Evolutionary conservation across 2,888 invertebrate genomes (phyloP), one percentile per base, ranked within the genome.

Genomic region (Horisme vitalbata): DNA sequence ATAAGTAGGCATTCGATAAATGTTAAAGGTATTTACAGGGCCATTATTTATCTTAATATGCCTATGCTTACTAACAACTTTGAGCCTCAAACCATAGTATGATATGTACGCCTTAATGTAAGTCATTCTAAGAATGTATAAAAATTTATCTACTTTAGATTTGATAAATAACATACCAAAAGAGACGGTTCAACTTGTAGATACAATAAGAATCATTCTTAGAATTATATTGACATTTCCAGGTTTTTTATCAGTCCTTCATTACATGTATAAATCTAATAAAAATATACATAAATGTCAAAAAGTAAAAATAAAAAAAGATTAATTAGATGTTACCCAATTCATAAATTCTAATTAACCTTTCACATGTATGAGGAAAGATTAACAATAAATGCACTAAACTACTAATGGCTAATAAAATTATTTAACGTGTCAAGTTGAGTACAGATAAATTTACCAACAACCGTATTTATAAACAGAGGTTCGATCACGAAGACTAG

Each of bases 1-100:
- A 76, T 66, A 69, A 57, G 65, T 64, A 63, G 61, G 75, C 87
- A 83, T 84, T 80, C 84, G 84, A 65, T 78, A 84, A 85, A 86
- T 86, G 86, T 85, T 86, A 81, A 62, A 71, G 71, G 74, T 67
- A 68, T 70, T 59, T 57, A 53, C 59, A 62, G 56, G 64, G 54
- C 57, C 55, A 61, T 20, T 8, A 59, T 63, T 52, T 52, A 56
- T 28, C 44, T 6, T 26, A 48, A 52, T 54, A 61, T 70, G 70
- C 75, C 75, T 71, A 76, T 56, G 54, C 50, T 64, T 60, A 64
- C 63, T 76, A 71, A 69, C 68, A 75, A 67, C 61, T 69, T 78
- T 77, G 77, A 80, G 80, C 79, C 70, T 75, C 75, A 65, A 71
- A 69, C 63, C 59, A 59, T 65, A 55, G 61, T 54, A 72, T 79